phyloP scores from a whole-genome alignment of 2,797 vertebrate genomes.

The Vultur gryphus region DNA sequence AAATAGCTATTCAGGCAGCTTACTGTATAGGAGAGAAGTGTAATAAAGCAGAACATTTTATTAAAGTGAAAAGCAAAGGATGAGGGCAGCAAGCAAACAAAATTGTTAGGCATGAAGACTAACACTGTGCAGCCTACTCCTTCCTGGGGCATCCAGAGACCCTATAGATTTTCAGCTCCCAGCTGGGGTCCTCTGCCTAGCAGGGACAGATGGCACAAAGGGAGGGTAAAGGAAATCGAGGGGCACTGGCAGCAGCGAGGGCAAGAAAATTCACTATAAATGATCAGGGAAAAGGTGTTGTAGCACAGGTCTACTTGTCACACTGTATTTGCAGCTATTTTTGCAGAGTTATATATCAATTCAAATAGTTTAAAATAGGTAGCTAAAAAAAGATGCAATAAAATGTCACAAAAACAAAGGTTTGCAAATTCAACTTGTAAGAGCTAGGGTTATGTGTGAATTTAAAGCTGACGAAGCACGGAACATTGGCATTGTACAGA shows the following conservation, averaged over 20 bases:
- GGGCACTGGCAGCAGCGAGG: neutral
- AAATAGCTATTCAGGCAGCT: neutral
- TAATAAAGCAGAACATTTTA: neutral
- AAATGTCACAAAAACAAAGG: neutral
- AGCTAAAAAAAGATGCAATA: neutral
- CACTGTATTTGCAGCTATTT: neutral
- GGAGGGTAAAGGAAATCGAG: neutral
- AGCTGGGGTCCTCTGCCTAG: neutral
- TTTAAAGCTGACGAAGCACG: neutral
- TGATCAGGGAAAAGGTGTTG: neutral
- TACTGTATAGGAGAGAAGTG: neutral
- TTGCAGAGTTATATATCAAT: neutral
- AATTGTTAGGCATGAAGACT: neutral
- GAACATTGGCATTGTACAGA: neutral
- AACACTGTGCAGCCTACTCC: neutral
- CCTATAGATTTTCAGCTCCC: rapidly evolving
- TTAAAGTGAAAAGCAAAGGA: neutral
- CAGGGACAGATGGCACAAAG: neutral
- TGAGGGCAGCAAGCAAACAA: neutral
- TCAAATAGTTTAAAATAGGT: neutral
- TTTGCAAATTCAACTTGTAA: neutral
- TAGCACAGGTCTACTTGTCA: neutral
- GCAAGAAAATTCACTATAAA: neutral
- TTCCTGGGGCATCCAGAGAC: rapidly evolving
- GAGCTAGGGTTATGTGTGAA: rapidly evolving